phyloP scores from a whole-genome alignment of 2,797 vertebrate species.

The Sciurus carolinensis region DNA sequence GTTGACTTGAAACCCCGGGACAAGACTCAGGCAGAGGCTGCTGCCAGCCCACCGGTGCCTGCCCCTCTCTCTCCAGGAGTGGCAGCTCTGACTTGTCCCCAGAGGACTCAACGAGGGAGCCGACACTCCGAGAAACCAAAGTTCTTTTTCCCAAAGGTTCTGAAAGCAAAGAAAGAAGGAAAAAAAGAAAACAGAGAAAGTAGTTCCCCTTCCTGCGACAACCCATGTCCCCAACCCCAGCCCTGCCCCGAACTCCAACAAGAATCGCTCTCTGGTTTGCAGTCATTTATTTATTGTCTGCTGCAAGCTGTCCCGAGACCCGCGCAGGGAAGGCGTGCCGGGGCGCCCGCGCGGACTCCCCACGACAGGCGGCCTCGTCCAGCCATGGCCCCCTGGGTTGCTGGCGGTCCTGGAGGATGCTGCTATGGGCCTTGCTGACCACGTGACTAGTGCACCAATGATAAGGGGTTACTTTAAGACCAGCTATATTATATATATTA shows the following conservation, averaged over 20 bases:
- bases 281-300: constrained; percentile 90
- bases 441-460: constrained; percentile 92
- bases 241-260: constrained; percentile 81
- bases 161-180: constrained; percentile 71
- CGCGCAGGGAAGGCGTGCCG: constrained; percentile 88
- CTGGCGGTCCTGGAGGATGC: constrained; percentile 91
- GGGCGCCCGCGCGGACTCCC: constrained; percentile 88
- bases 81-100: constrained; percentile 88
- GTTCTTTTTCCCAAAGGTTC: constrained; percentile 90
- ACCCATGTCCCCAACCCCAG: background rate
- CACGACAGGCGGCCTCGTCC: constrained; percentile 91
- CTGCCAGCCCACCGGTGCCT: constrained; percentile 89
- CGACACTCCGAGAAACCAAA: constrained; percentile 88
- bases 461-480: constrained; percentile 94
- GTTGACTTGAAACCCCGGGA: constrained; percentile 89
- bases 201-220: constrained; percentile 22
- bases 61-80: constrained; percentile 86
- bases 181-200: constrained; percentile 35
- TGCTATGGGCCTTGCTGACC: constrained; percentile 92
- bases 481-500: constrained; percentile 93
- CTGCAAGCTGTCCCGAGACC: constrained; percentile 88
- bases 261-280: constrained; percentile 89
- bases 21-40: constrained; percentile 87
- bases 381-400: constrained; percentile 89
- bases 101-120: constrained; percentile 82